Base-by-base conservation (phyloP, 2,113 vertebrate genomes). In the Platanista minor region DNA sequence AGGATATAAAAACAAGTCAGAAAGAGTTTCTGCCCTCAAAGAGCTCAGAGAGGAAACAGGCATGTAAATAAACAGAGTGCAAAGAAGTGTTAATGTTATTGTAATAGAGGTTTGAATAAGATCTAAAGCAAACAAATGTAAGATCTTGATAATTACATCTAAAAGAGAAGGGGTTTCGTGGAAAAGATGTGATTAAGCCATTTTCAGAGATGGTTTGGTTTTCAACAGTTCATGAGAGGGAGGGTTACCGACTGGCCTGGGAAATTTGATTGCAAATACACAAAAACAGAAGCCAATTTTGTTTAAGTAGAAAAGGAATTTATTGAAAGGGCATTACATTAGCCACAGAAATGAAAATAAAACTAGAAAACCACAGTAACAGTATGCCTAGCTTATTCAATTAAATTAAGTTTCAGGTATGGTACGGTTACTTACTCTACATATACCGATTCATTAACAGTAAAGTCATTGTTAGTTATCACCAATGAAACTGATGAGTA, bases 141-240 rank as follows among this genome's bases (percentile, higher is more conserved):
- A 61, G 21, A 83, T 14, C n/a, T 87, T 29, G 29, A 46, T 49
- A 66, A 49, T 18, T 90, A 8, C 27, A 80, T 23, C n/a, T 83
- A 23, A 86, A 92, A 87, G 39, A 75, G 18, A 85, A 84, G 17
- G 8, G 1, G 0, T 20, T 89, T 75, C 33, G 2, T 29, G 43
- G 57, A 57, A 90, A 94, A 75, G 54, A 81, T 54, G 20, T 10
- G 27, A 31, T 18, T 20, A 86, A 90, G 17, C 27, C 36, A 33
- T 83, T 49, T 83, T 87, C 86, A 93, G 62, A 93, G n/a, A 69
- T 39, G 11, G 25, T 69, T 43, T 66, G 14, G 41, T 82, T 61
- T 95, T 61, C 49, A 46, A 43, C 18, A 52, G 39, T 86, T 78
- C 36, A 29, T 81, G 23, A 75, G 11, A 39, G 3, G 7, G 11